Base-by-base conservation (phyloP, 2,113 vertebrate genomes). In the Gnathonemus echidnorhynchus region DNA sequence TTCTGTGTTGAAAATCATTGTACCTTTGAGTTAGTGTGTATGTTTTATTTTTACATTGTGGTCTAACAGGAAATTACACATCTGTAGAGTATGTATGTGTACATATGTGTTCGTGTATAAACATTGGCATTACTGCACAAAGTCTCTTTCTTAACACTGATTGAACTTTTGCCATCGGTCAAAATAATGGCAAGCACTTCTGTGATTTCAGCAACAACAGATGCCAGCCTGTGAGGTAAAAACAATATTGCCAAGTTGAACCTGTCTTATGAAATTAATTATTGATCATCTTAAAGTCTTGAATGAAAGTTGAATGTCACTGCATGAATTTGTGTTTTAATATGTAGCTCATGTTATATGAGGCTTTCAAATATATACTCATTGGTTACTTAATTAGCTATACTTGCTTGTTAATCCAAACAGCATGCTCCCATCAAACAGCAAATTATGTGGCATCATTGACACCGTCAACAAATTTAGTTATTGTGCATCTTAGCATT, bases 191-290 rank as follows among this genome's bases (percentile, higher is more conserved):
- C 9, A 70, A 8, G 62, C 9, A 31, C n/a, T 11, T 31, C 10
- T 70, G 9, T 27, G 58, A 66, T n/a, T 62, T n/a, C 24, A 74
- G 31, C 70, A 74, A 74, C 31, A 17, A 77, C 74, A 77, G 74
- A 77, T 39, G 31, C 86, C 45, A 74, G 8, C 62, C 77, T 88
- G 56, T 80, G 24, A 49, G 5, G 31, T 53, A 89, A 62, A 49
- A 35, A 45, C 50, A 88, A 86, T 88, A 49, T 56, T 91, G 91
- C 58, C 58, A 27, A 45, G 62, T 52, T 89, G 91, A 66, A 19
- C 21, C 31, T 86, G 90, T 56, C 56, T 88, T 84, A 85, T 74
- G 70, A 88, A 86, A 90, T 77, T 70, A 3, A 88, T 90, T 89
- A 74, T 90, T 56, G 56, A 58, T 58, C 21, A 24, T 58, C 24